phyloP scores from a whole-genome alignment of 2,113 vertebrate species.

The Peromyscus californicus region DNA sequence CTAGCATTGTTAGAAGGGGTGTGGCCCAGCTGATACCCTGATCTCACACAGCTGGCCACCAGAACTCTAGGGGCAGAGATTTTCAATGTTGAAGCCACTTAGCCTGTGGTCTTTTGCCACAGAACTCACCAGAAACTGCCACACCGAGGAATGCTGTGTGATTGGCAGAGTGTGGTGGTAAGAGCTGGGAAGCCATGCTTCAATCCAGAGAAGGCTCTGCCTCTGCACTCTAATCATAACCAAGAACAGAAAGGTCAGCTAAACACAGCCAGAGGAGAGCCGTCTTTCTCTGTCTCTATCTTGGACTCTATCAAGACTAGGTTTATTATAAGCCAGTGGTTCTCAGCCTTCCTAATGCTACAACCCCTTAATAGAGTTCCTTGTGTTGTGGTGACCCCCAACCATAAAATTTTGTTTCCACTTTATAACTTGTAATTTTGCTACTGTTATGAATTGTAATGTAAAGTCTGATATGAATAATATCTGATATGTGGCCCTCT shows the following conservation, averaged over 20 bases:
- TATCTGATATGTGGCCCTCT: not conserved
- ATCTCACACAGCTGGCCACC: not conserved
- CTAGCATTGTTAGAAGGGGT: not conserved
- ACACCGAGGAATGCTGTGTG: not conserved
- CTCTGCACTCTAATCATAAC: not conserved
- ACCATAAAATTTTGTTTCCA: not conserved
- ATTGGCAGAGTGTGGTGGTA: not conserved
- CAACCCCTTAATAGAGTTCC: not conserved
- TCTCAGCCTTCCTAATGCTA: not conserved
- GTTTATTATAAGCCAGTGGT: not conserved
- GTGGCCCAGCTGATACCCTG: fast-evolving
- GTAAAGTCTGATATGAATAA: not conserved
- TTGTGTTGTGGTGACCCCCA: not conserved
- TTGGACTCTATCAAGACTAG: not conserved
- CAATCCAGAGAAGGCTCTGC: not conserved
- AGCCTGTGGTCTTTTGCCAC: not conserved
- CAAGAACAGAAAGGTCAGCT: not conserved
- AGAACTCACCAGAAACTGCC: not conserved
- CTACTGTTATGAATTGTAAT: not conserved
- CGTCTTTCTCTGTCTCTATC: too few relatives aligned
- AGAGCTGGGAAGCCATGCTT: not conserved
- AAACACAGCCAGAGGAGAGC: not conserved
- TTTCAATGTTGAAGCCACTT: not conserved
- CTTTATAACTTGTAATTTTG: not conserved
- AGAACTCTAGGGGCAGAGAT: fast-evolving